Evolutionary conservation across 2,888 invertebrate genomes (phyloP).

Genomic region (Anodontia alba): DNA sequence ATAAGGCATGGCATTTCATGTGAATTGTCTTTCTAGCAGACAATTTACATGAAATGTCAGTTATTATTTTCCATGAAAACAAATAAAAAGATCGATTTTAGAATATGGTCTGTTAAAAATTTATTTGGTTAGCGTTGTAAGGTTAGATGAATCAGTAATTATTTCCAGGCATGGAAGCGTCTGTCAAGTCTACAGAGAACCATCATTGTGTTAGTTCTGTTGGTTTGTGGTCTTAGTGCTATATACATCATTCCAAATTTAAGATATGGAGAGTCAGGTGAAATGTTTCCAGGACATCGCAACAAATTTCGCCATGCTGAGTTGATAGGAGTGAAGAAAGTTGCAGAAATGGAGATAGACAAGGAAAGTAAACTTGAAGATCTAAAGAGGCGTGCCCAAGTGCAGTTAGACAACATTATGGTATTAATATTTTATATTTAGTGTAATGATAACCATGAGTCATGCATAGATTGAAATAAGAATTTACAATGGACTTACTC

Average conservation of each 20-base stretch:
- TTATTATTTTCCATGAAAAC: no score
- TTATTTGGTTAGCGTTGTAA: no score
- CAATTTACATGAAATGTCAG: no score
- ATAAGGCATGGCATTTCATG: no score
- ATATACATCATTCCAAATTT: conserved; percentile 75
- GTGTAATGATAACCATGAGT: background rate
- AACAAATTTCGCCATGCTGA: conserved; percentile 42
- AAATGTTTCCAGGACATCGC: conserved; percentile 11
- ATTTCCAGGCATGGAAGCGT: conserved; percentile 80
- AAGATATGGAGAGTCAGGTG: conserved; percentile 32
- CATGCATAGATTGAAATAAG: no score
- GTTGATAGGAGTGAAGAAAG: conserved; percentile 29
- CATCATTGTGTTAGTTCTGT: conserved; percentile 71
- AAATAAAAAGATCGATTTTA: no score
- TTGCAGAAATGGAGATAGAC: conserved; percentile 48
- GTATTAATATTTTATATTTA: conserved; percentile 44
- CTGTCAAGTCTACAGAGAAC: conserved; percentile 82
- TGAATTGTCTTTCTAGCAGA: no score
- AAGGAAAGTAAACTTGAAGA: conserved; percentile 55
- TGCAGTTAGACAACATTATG: conserved; percentile 60
- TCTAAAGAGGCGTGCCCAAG: conserved; percentile 59
- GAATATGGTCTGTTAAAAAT: no score
- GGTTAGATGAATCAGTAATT: background rate
- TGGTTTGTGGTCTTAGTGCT: conserved; percentile 71
- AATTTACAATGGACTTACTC: no score